Base-by-base conservation (phyloP, 2,888 invertebrate genomes). In the Parnassius glacialis region DNA sequence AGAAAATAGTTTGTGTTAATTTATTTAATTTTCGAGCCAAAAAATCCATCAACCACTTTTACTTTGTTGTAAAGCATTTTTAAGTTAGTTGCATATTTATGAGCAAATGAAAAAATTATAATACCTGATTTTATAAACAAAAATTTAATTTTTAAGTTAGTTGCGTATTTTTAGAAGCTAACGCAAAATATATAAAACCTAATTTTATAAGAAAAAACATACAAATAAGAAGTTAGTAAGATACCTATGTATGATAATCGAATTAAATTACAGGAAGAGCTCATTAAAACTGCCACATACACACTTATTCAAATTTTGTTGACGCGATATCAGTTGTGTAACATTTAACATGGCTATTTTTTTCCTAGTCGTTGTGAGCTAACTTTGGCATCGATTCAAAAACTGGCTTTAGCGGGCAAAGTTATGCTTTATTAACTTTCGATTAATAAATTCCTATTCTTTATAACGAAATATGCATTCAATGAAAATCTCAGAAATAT, bases 301-400 rank as follows among this genome's bases (percentile, higher is more conserved):
- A 34, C 0, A 45, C 41, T 44, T 51, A 12, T 45, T 50, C 34
- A 41, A 73, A 70, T 73, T 69, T 71, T 72, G 71, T 76, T 74
- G 74, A 78, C 68, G 68, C 58, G 63, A 64, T 65, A 64, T 66
- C 63, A 62, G 64, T 75, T 74, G 70, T 70, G 67, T 72, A 86
- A 87, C 74, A 75, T 80, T 81, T 82, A 85, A 87, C 87, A 86
- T 74, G 77, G 81, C 82, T 87, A 88, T 89, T 90, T 89, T 34
- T 89, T 89, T 85, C 81, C 83, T 80, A 78, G 81, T 80, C 83
- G 82, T 80, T 79, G 83, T 84, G 83, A 75, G 82, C 81, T 83
- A 79, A 71, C 60, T 76, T 81, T 90, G 90, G 90, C 90, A 83
- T 74, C 59, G 67, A 68, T 67, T 84, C 90, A 90, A 89, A 84